A percentile compares a stretch with the other conserved stretches of the same genome.
Evolutionary conservation across 2,113 vertebrate species (phyloP).

Genomic region (Poecilia latipinna): DNA sequence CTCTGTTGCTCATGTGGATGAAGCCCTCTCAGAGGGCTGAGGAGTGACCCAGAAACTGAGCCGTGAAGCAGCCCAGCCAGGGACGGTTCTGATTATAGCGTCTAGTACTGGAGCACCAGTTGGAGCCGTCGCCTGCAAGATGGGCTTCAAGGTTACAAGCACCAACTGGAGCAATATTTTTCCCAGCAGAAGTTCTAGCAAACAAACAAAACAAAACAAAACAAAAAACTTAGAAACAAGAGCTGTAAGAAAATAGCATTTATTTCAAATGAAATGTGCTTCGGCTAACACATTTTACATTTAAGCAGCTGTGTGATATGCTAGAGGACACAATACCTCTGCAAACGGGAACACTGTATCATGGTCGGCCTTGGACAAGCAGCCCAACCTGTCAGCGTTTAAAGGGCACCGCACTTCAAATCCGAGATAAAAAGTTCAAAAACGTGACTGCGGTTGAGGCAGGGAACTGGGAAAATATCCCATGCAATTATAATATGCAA

Average conservation of each 20-base stretch:
- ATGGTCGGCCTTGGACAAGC: too few relatives aligned
- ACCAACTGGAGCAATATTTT: not conserved
- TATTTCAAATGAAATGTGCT: too few relatives aligned
- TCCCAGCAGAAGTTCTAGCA: not conserved
- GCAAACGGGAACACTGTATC: too few relatives aligned
- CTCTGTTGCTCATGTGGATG: slow-evolving; percentile 71
- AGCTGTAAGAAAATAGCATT: too few relatives aligned
- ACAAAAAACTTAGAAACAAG: too few relatives aligned
- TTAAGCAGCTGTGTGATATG: too few relatives aligned
- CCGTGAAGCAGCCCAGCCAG: slow-evolving; percentile 70
- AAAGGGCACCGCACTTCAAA: slow-evolving; percentile 3
- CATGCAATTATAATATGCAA: not conserved
- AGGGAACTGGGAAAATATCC: not conserved
- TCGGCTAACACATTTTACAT: too few relatives aligned
- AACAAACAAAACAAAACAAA: not conserved
- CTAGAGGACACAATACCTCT: too few relatives aligned
- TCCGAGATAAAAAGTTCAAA: slow-evolving; percentile 1
- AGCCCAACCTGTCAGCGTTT: not conserved
- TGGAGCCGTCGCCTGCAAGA: slow-evolving; percentile 45
- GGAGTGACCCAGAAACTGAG: slow-evolving; percentile 83
- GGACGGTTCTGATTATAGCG: slow-evolving; percentile 74
- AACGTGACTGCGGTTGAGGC: not conserved
- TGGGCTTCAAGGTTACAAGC: slow-evolving; percentile 58
- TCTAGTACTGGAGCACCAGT: slow-evolving; percentile 46
- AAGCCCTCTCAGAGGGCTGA: slow-evolving; percentile 77